Percentiles rank a stretch among this genome's conserved stretches.
These are phyloP conservation scores for Steinernema hermaphroditum DNA, from an alignment of 2,888 invertebrate genomes.

Conservation along the genomic window DNA sequence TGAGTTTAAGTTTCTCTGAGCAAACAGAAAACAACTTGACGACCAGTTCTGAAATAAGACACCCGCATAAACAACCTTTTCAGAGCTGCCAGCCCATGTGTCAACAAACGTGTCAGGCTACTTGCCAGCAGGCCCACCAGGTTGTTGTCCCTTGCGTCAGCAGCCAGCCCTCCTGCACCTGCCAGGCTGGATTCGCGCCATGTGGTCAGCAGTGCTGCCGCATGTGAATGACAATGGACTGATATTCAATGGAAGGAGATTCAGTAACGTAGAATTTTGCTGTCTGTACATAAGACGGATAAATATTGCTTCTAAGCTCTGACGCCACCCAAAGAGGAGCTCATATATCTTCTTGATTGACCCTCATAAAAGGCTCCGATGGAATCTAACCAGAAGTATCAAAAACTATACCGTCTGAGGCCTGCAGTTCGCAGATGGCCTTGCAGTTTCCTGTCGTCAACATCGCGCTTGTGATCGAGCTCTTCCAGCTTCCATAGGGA, in stretches of 20 bases:
- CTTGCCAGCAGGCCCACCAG: slow-evolving; percentile 23
- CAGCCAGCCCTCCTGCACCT: slow-evolving; percentile 11
- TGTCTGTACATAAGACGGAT: slow-evolving; percentile 30
- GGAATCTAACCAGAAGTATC: not conserved
- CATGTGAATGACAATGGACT: slow-evolving; percentile 8
- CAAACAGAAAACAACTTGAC: no score
- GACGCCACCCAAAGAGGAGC: not conserved
- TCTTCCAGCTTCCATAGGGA: slow-evolving; percentile 52
- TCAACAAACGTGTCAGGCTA: slow-evolving; percentile 21
- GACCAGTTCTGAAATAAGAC: not conserved
- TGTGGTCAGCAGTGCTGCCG: slow-evolving; percentile 25
- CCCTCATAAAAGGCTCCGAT: not conserved
- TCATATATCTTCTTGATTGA: not conserved
- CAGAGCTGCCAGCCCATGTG: slow-evolving; percentile 27
- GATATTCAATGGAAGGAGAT: not conserved
- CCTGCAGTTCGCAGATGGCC: slow-evolving; percentile 50
- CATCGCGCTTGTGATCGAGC: slow-evolving; percentile 49
- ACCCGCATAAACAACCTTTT: not conserved
- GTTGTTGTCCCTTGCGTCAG: slow-evolving; percentile 10
- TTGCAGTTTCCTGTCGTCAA: slow-evolving; percentile 55
- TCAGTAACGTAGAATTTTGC: slow-evolving; percentile 4
- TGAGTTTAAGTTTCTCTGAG: not conserved
- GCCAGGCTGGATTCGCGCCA: slow-evolving; percentile 21
- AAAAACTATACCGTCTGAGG: slow-evolving; percentile 38
- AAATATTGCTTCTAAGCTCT: not conserved